Conservation (phyloP, 2,888 invertebrate genomes). For the Coelopa pilipes region DNA sequence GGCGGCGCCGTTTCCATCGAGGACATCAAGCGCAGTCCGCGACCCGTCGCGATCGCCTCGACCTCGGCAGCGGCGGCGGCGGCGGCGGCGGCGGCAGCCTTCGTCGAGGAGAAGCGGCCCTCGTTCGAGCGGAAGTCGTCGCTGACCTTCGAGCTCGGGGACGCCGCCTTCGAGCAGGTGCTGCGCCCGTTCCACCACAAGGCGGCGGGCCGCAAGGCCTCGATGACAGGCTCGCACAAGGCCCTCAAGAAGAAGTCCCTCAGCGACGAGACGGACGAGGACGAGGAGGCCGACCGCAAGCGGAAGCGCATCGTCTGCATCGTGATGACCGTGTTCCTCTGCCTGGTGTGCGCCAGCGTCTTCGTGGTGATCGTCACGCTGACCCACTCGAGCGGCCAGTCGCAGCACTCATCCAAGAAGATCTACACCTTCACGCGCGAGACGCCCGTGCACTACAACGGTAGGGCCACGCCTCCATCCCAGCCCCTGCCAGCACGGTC, state of each 20-base stretch:
- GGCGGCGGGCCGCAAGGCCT: conserved; percentile 60
- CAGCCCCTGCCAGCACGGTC: conserved; percentile 12
- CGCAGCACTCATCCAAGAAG: conserved; percentile 75
- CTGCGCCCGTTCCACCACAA: conserved; percentile 65
- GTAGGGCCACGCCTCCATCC: conserved; percentile 13
- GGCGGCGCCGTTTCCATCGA: conserved; percentile 58
- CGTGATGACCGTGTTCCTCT: conserved; percentile 78
- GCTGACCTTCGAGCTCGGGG: conserved; percentile 62
- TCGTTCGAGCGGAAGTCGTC: conserved; percentile 65
- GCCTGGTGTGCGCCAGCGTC: conserved; percentile 78
- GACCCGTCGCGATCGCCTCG: conserved; percentile 57
- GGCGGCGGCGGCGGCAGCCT: conserved; percentile 57
- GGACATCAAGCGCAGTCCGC: conserved; percentile 66
- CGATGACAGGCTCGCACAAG: conserved; percentile 59
- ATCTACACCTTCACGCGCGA: conserved; percentile 73
- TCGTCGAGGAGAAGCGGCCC: conserved; percentile 65
- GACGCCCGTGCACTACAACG: conserved; percentile 64
- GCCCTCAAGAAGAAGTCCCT: conserved; percentile 64
- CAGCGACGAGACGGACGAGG: conserved; percentile 68
- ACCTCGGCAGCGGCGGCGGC: conserved; percentile 49
- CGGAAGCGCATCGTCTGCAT: conserved; percentile 77
- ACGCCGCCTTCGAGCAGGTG: conserved; percentile 66
- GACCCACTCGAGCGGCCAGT: conserved; percentile 76
- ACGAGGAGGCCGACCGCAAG: conserved; percentile 74
- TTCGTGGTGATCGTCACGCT: conserved; percentile 82